Conservation (phyloP, 2,797 vertebrate species). For the Diceros bicornis region DNA sequence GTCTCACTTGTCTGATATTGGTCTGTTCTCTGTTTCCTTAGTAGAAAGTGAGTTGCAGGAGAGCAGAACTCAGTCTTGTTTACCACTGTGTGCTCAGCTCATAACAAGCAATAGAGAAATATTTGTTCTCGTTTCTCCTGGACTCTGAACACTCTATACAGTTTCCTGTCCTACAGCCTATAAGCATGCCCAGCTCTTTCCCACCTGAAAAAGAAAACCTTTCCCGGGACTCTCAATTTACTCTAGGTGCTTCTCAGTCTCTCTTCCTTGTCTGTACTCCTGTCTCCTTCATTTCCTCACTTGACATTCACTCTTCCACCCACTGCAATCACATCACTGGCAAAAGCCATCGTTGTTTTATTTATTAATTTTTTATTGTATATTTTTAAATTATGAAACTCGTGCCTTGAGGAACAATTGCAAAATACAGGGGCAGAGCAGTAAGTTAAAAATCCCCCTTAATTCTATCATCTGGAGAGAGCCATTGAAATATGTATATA, state of each 20-base stretch:
- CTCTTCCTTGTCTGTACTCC: not conserved
- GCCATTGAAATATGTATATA: not conserved
- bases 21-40: slow-evolving; percentile 23
- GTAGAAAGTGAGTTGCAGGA: not conserved
- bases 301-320: not conserved
- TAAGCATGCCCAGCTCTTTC: not conserved
- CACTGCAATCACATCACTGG: not conserved
- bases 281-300: not conserved
- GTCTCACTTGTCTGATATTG: not conserved
- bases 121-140: not conserved
- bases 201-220: not conserved
- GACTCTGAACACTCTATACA: not conserved
- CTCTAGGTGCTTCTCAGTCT: not conserved
- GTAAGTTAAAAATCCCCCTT: not conserved
- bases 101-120: not conserved
- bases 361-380: not conserved
- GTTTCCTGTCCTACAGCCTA: not conserved
- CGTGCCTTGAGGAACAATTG: slow-evolving; percentile 8
- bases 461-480: not conserved
- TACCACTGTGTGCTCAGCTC: not conserved
- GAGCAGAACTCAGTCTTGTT: slow-evolving; percentile 1
- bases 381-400: not conserved
- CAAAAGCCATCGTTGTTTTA: not conserved
- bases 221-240: not conserved
- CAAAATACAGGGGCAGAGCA: not conserved